Conservation (phyloP, 2,113 vertebrate genomes). For the Pelusios castaneus region DNA sequence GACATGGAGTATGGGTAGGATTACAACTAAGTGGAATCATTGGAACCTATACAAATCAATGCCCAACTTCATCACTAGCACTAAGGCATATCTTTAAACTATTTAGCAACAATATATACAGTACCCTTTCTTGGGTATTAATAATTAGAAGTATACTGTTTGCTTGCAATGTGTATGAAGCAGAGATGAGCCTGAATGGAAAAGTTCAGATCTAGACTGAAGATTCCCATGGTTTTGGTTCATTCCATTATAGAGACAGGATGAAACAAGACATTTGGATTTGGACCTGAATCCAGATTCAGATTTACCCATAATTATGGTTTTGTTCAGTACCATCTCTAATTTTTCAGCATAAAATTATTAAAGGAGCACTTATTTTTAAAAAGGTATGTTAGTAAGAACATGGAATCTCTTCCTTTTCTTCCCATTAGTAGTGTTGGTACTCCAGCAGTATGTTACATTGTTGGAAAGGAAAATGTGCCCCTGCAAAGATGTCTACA, state of each 20-base stretch:
- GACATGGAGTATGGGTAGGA: conserved; percentile 41
- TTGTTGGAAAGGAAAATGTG: background rate
- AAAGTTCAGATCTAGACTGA: conserved; percentile 4
- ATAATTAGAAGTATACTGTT: background rate
- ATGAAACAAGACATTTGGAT: conserved; percentile 23
- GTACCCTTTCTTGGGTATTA: conserved; percentile 11
- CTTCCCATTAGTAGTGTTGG: background rate
- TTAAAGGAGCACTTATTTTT: background rate
- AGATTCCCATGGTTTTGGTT: conserved; percentile 29
- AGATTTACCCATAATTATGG: background rate
- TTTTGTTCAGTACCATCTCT: background rate
- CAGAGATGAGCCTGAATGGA: conserved; percentile 16
- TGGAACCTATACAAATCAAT: conserved; percentile 15
- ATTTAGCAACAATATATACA: conserved; percentile 7
- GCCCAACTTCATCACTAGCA: conserved; percentile 47
- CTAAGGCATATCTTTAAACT: background rate
- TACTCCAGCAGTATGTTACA: background rate
- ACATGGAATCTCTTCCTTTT: background rate
- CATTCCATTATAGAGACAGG: background rate
- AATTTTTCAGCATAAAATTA: conserved; percentile 4
- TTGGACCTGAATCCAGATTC: background rate
- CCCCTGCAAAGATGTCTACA: background rate
- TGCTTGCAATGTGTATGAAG: background rate
- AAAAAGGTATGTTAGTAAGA: background rate
- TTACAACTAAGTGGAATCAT: conserved; percentile 40